Base-by-base conservation (phyloP, 2,797 vertebrate genomes). In the Pterois miles region DNA sequence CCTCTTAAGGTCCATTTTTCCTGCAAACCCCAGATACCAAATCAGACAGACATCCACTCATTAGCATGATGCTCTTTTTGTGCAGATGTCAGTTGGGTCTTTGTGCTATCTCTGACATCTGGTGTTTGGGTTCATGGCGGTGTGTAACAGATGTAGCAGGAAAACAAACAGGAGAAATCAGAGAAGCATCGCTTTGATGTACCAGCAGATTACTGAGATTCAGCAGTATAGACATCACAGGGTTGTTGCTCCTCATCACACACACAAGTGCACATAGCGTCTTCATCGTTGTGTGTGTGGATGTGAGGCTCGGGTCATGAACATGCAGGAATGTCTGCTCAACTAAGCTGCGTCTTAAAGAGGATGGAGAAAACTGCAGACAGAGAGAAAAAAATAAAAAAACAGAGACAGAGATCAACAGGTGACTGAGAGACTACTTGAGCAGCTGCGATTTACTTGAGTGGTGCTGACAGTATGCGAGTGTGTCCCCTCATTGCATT, bases 51-150 rank as follows among this genome's bases (percentile, higher is more conserved):
- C 58, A 31, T 62, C 54, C 43, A 36, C 54, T 87, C 82, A 79
- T 89, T 74, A 86, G 70, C 56, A 36, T 60, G 13, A 83, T n/a
- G 56, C n/a, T 36, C 36, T 48, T 89, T 87, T 81, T 89, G 85
- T 87, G 78, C 59, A 66, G 72, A 77, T 86, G 74, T 85, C 85
- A 83, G 76, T 43, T 31, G 52, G 36, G 31, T 80, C 85, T 87
- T 86, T 84, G 80, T 87, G 43, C 56, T 48, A n/a, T 87, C 65
- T 38, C 25, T 77, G 22, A 77, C 68, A 90, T 89, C 81, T 92
- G 82, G 11, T 94, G 91, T 94, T 94, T 94, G 86, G 90, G 88
- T 93, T 93, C 76, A 71, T 56, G 67, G 65, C n/a, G 53, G 81
- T 70, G 78, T 53, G 27, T 59, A 81, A 81, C 64, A 53, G 67